Conservation (phyloP, 2,888 invertebrate genomes). For the Chrysodeixis includens region DNA sequence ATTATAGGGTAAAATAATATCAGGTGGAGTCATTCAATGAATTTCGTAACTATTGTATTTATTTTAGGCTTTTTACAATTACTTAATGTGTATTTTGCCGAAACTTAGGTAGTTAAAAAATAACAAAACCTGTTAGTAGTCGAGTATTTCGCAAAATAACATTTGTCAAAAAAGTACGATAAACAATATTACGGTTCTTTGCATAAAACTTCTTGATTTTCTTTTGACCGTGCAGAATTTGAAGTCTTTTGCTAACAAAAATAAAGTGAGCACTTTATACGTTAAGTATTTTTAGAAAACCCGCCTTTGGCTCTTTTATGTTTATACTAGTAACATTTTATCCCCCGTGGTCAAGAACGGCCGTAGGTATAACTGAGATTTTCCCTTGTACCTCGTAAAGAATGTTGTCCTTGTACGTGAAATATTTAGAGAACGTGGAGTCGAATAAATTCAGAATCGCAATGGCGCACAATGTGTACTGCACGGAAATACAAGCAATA, state of each 20-base stretch:
- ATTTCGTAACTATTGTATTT: no score
- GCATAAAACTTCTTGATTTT: conserved; percentile 8
- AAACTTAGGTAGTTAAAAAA: no score
- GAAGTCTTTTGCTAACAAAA: conserved; percentile 23
- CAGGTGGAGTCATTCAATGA: neutral
- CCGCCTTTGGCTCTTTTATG: conserved; percentile 41
- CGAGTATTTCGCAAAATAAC: neutral
- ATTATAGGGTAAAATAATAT: neutral
- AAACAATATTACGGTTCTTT: neutral
- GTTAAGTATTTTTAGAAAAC: conserved; percentile 38
- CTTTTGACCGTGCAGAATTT: conserved; percentile 6
- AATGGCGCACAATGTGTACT: conserved; percentile 3
- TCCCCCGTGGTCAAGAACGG: conserved; percentile 48
- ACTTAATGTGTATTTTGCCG: no score
- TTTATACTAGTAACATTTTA: conserved; percentile 48
- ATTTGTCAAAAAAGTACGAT: neutral
- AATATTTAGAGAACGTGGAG: conserved; percentile 41
- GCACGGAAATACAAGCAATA: conserved; percentile 6
- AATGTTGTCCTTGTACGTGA: conserved; percentile 37
- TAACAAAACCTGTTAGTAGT: neutral
- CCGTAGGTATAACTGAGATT: conserved; percentile 32
- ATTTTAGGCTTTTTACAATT: no score
- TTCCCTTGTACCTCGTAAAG: conserved; percentile 47
- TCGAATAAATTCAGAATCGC: conserved; percentile 30
- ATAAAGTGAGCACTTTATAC: conserved; percentile 22